Base-by-base conservation (phyloP, 2,888 invertebrate species). In the Shargacucullia verbasci region DNA sequence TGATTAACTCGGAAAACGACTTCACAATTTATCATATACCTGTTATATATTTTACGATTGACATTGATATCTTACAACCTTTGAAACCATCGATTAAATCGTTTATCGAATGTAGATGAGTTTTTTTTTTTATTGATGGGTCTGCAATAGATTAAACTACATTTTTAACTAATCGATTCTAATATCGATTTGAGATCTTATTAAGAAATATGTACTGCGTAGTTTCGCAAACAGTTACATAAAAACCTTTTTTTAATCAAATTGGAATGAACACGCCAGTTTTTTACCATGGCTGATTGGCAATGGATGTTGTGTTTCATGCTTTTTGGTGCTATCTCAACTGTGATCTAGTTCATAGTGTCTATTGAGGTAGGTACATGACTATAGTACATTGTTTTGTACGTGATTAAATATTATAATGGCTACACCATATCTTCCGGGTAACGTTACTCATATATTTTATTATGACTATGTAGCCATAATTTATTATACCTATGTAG, bases 241-340 rank as follows among this genome's bases (percentile, higher is more conserved):
- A 46, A 49, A 70, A 70, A 49, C 49, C 35, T 64, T 67, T 68
- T n/a, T 67, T 63, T 45, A 38, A 38, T 49, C 33, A 49, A 63
- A 52, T 52, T 31, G 41, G 52, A 57, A 57, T 33, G 58, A 63
- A 41, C 64, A 53, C 46, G 14, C 45, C 15, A 53, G 29, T 64
- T 70, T 67, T 68, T 57, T 70, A 40, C 59, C 65, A 64, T 63
- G 37, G 37, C 5, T 11, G 37, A 47, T 66, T 57, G 64, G 50
- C 50, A 58, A 48, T 41, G 31, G 11, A 34, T 52, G 39, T 47
- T 48, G 15, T 13, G 47, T 64, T 46, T 64, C 46, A 33, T 43
- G 41, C 47, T 59, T 50, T 60, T 66, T 62, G 40, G 31, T 11
- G 61, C 38, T 43, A 59, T 47, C 13, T 20, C 38, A 1, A 53